Evolutionary conservation across 35 echinoderm and acorn worm genomes (phyloP), one percentile per base, ranked within the genome.

Genomic region (Heliocidaris erythrogramma): DNA sequence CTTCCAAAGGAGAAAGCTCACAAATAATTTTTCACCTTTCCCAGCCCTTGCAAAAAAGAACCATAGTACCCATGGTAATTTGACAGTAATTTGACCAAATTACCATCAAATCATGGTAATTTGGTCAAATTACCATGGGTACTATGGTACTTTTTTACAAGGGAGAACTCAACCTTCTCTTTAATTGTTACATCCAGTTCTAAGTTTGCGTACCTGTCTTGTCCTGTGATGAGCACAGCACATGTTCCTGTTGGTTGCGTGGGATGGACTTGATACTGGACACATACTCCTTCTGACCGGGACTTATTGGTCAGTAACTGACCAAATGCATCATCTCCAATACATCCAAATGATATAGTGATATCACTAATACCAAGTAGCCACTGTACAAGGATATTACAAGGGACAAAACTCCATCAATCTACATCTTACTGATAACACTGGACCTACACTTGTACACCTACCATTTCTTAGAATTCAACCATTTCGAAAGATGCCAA

Each of bases 231-330:
- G 4, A 94, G 78, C 24, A 71, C 59, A 4, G 93, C 93, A 85
- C 93, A 94, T 32, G 78, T 48, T 47, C 93, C 93, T 48, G 93
- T 94, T 10, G 59, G 59, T 31, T n/a, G 29, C 4, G 30, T 85
- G 17, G 93, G 60, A 21, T 94, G 93, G 93, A 94, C 93, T 30
- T 94, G 93, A 31, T 85, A 94, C 93, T 94, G 93, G n/a, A 71
- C 59, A 47, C n/a, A 27, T 24, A 94, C 60, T 31, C 78, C 78
- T 85, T 94, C 93, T 35, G 59, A 85, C 49, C 31, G 49, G 9
- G 78, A 85, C 48, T 47, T 94, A 48, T 27, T 5, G 30, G 60
- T 94, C 59, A 94, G 59, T 5, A 94, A 7, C 8, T 30, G 6
- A 85, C 93, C 93, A 85, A 94, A 85, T 4, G 78, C 48, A 49